These are phyloP conservation scores for Vanessa tameamea DNA, from an alignment of 1,140 invertebrate species.

Conservation along the genomic window DNA sequence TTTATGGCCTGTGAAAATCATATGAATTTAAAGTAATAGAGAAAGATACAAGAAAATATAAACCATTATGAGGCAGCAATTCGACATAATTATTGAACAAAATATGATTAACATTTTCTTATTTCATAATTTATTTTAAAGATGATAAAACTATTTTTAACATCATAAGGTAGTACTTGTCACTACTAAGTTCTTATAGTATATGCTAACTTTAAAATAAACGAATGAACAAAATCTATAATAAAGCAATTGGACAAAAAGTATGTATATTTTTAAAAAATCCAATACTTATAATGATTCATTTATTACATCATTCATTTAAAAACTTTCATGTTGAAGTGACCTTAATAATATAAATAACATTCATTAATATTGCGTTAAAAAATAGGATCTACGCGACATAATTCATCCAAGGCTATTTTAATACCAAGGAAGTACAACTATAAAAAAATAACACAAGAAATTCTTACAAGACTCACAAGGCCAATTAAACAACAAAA, in stretches of 20 bases:
- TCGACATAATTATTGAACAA: too few species aligned
- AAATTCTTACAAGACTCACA: constrained; percentile 30
- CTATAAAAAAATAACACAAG: constrained; percentile 27
- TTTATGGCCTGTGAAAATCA: too few species aligned
- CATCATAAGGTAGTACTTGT: background rate
- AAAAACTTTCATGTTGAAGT: background rate
- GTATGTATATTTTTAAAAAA: background rate
- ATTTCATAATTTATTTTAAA: too few species aligned
- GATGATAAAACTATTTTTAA: background rate
- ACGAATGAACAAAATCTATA: too few species aligned
- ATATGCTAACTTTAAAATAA: too few species aligned
- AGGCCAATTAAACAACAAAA: constrained; percentile 45
- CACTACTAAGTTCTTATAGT: too few species aligned
- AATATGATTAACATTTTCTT: too few species aligned
- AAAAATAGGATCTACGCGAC: constrained; percentile 16
- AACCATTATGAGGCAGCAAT: too few species aligned
- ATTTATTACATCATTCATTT: constrained; percentile 2
- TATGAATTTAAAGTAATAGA: too few species aligned
- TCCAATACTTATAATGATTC: background rate
- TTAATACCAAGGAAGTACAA: constrained; percentile 40
- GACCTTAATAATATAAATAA: background rate
- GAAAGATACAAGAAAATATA: too few species aligned
- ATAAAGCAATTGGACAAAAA: background rate
- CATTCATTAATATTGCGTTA: background rate
- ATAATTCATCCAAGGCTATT: constrained; percentile 36